Evolutionary conservation across 2,888 invertebrate genomes (phyloP).

Genomic region (Monoplex corrugatus): DNA sequence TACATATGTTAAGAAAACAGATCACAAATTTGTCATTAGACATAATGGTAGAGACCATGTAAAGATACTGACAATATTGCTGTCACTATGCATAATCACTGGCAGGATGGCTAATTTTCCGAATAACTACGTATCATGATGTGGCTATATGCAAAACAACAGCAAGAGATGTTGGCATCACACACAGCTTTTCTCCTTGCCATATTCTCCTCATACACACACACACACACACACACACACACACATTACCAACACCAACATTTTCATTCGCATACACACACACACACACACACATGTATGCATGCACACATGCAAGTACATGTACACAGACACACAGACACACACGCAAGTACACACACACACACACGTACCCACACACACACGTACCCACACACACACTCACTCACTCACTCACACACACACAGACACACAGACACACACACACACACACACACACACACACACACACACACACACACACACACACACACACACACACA

Average conservation of each 20-base stretch:
- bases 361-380: background rate
- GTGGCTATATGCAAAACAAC: no score
- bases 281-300: background rate
- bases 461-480: background rate
- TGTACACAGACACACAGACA: background rate
- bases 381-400: background rate
- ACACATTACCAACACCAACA: no score
- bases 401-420: conserved; percentile 59
- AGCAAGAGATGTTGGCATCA: no score
- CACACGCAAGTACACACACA: background rate
- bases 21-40: no score
- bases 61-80: no score
- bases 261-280: background rate
- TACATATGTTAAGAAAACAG: no score
- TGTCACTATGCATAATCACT: no score
- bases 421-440: background rate
- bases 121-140: no score
- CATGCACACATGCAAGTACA: background rate
- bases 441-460: background rate
- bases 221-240: background rate
- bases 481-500: background rate
- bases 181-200: background rate
- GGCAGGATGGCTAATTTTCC: no score
- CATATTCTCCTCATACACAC: background rate
- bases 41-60: no score